Percentiles rank a stretch among this genome's conserved stretches.
Evolutionary conservation across 2,113 vertebrate genomes (phyloP).

Genomic region (Leuciscus idus): DNA sequence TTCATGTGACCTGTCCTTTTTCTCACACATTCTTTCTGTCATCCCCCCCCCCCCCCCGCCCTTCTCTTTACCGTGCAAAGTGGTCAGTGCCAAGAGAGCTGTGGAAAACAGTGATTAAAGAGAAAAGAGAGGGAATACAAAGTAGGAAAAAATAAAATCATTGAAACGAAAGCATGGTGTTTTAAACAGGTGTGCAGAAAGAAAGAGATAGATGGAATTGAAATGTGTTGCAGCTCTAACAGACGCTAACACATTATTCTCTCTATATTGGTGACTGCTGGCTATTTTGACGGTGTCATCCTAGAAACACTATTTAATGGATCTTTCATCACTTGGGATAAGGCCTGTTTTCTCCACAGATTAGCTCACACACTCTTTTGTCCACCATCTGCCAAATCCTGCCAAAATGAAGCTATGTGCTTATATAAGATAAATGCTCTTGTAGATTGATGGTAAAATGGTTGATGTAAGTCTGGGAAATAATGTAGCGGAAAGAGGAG

Average conservation of each 20-base stretch:
- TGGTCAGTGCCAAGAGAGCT: constrained; percentile 66
- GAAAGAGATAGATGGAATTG: neutral
- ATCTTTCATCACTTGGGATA: neutral
- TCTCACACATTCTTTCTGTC: constrained; percentile 16
- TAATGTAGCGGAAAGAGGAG: neutral
- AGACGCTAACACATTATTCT: neutral
- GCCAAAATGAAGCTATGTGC: constrained; percentile 3
- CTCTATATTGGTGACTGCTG: neutral
- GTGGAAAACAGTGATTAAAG: constrained; percentile 66
- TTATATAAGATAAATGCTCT: constrained; percentile 15
- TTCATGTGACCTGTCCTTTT: constrained; percentile 28
- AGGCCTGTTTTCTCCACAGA: constrained; percentile 3
- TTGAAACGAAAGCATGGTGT: neutral
- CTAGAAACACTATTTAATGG: neutral
- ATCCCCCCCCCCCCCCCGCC: neutral
- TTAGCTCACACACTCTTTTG: constrained; percentile 1
- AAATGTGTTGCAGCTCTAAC: neutral
- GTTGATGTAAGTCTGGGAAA: constrained; percentile 3
- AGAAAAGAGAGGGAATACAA: constrained; percentile 2
- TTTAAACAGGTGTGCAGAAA: neutral
- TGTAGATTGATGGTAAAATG: constrained; percentile 16
- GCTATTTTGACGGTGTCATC: constrained; percentile 7
- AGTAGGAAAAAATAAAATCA: neutral
- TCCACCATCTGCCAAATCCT: neutral
- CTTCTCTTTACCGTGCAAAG: constrained; percentile 29